Base-by-base conservation (phyloP, 30 jellyfish, hydroid and myxozoan species). In the Turritopsis dohrnii region DNA sequence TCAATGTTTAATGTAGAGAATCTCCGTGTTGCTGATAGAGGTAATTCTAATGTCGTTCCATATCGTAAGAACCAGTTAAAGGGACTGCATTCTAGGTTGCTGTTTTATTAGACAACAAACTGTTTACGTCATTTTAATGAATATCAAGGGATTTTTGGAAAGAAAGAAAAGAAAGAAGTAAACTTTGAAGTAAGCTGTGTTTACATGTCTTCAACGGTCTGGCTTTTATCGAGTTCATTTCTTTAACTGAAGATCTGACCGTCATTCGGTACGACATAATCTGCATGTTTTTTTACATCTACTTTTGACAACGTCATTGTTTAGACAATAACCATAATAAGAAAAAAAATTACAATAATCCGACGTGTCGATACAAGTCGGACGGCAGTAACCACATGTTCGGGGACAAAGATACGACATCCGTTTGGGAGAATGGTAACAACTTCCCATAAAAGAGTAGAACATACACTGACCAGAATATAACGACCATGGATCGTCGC, bases 361-460 rank as follows among this genome's bases (percentile, higher is more conserved):
- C 19, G 87, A 80, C 52, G 84, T 80, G 65, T 80, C 87, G 18
- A 52, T 8, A 53, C 87, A 80, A 20, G 87, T 80, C 26, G 87
- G 79, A 52, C 87, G 84, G 65, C 87, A 80, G 65, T 24, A 80
- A 8, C 87, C 87, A 29, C 87, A 80, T 25, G 87, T 80, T 65
- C 65, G 54, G 1, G 87, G 87, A 80, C 87, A 80, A 21, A 65
- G 53, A 18, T 52, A 26, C 22, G 83, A 65, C 87, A 80, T 80
- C 21, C 87, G 79, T 65, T 1, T 21, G 16, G 83, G 87, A 8
- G 81, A 80, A 29, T 18, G 52, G 52, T 80, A 52, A 53, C 87
- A 80, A 21, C 82, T 7, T 16, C 87, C 87, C 29, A 65, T 16
- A 80, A 80, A 80, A 52, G 52, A 52, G 20, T 71, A 65, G 28